Base-by-base conservation (phyloP, 2,888 invertebrate genomes). In the Boloria selene region DNA sequence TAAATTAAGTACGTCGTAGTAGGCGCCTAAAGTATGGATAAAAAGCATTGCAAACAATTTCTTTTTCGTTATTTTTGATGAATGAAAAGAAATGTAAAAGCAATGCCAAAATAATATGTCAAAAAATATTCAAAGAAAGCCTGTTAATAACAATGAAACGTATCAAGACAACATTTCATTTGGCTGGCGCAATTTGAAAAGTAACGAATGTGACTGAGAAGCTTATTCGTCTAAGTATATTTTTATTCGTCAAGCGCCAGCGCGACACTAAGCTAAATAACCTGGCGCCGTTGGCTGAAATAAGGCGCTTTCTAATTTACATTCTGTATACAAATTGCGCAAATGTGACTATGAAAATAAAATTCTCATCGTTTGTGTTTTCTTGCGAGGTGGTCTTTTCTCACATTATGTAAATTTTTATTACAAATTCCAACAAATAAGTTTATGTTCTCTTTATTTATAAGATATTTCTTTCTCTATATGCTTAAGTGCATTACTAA, bases 251-350 rank as follows among this genome's bases (percentile, higher is more conserved):
- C 81, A 80, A 79, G 81, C 81, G 78, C 74, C 79, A 79, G 75
- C 70, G 78, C 81, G 85, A 86, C 86, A 85, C 80, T 83, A 79
- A 85, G 86, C 85, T 85, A 86, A 88, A 90, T 88, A 87, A 85
- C 85, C 83, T 86, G 84, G 83, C 87, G 85, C 83, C 83, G 79
- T 85, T 82, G 79, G 76, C 80, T 82, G 83, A 85, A 90, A 88
- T 88, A 89, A 90, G 88, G 82, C 81, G 80, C 87, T 83, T 86
- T 85, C 88, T 88, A 90, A 90, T 91, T 90, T 91, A 88, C 89
- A 90, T 90, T 90, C 85, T 83, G 89, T 88, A 89, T 89, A 90
- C 89, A 89, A 90, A 88, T 88, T 88, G 87, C 83, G 81, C 86
- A 85, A 90, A 90, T 88, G 87, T 87, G 88, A 85, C 85, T 81